phyloP scores from a whole-genome alignment of 2,888 invertebrate species.

The Subacronicta megacephala region DNA sequence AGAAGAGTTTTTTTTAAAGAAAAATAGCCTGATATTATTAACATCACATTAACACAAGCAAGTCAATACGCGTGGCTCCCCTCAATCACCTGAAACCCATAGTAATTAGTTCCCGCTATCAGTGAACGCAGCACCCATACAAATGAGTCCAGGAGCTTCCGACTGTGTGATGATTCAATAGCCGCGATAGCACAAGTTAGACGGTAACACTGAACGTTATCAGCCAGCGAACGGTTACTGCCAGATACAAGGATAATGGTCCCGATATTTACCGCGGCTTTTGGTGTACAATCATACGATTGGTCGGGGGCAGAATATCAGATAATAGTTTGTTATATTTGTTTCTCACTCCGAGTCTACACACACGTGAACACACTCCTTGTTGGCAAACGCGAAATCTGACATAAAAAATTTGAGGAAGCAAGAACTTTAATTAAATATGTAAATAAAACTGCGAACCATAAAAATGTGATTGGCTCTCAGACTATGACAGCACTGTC shows the following conservation, averaged over 20 bases:
- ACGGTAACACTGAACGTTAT: conserved; percentile 17
- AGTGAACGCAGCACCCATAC: conserved; percentile 20
- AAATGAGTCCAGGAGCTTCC: conserved; percentile 8
- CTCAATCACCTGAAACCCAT: background rate
- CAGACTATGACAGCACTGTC: too few relatives aligned
- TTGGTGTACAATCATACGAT: background rate
- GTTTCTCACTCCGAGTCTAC: too few relatives aligned
- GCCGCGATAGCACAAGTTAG: conserved; percentile 27
- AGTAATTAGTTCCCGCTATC: conserved; percentile 29
- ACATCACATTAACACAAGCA: background rate
- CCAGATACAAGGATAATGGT: conserved; percentile 37
- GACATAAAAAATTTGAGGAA: too few relatives aligned
- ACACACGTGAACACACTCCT: too few relatives aligned
- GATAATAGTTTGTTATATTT: too few relatives aligned
- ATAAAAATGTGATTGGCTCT: too few relatives aligned
- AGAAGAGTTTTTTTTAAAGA: too few relatives aligned
- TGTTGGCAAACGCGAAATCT: too few relatives aligned
- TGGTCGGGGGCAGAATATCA: background rate
- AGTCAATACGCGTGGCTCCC: background rate
- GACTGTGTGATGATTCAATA: conserved; percentile 31
- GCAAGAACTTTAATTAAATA: too few relatives aligned
- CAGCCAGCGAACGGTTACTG: conserved; percentile 44
- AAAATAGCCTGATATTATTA: too few relatives aligned
- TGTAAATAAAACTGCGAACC: too few relatives aligned
- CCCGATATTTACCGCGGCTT: conserved; percentile 27